Base-by-base conservation (phyloP, 2,797 vertebrate genomes). In the Sebastolobus altivelis region DNA sequence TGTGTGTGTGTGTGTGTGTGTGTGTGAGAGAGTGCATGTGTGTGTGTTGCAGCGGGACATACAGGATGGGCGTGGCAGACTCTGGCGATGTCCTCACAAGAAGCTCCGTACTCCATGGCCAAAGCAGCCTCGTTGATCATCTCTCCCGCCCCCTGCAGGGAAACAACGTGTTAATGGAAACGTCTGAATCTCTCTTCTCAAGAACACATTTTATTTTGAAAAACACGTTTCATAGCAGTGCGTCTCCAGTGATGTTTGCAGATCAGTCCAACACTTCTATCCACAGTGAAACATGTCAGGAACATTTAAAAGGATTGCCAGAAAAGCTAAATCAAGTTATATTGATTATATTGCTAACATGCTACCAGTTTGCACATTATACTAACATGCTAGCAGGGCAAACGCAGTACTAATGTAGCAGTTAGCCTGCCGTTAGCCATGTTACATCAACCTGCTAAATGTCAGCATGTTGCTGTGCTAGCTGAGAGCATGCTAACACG, bases 11-110 rank as follows among this genome's bases (percentile, higher is more conserved):
- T 37, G 35, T 37, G 9, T 10, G 35, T 37, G 8, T 37, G 8
- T 37, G 37, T 38, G 37, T 38, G 37, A 4, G 37, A 11, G 37
- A 11, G 37, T 38, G 37, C 4, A 10, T 38, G 37, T 12, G 37
- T 38, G 37, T 38, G 37, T 38, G 37, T 38, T 38, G 11, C 38
- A 40, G 38, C 4, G 12, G 38, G 38, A 40, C 38, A 13, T 96
- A 99, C 99, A 8, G 99, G 99, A 81, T 99, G 99, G 16, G 99
- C 99, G n/a, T 99, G 99, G 88, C 99, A 99, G 79, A 99, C 99
- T 93, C 99, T 94, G 86, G 99, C 98, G 38, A 99, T 49, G 27
- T 99, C 99, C 94, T 99, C 99, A 92, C 98, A 99, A 0, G 99
- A 99, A 4, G 99, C 98, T 5, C 99, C 99, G 1, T 99, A 99